phyloP scores from a whole-genome alignment of 2,113 vertebrate genomes.

The Cyanoliseus patagonus region DNA sequence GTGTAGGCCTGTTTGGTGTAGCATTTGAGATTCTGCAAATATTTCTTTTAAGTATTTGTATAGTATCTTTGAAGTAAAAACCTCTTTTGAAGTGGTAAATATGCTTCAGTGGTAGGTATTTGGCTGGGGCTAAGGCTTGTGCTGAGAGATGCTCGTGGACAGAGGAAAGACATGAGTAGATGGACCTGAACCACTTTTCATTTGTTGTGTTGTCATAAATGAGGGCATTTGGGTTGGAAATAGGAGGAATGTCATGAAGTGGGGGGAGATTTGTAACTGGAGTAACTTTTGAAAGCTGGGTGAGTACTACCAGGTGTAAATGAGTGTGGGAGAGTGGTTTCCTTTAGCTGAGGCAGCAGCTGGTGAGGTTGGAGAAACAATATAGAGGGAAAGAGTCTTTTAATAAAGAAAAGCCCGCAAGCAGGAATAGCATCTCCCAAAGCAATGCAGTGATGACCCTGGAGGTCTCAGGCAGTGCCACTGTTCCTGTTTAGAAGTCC shows the following conservation, averaged over 20 bases:
- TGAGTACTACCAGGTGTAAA: background rate
- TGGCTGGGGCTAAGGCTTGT: background rate
- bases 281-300: background rate
- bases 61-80: background rate
- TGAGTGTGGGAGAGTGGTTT: background rate
- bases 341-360: background rate
- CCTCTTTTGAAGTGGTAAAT: background rate
- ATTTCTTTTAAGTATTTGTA: background rate
- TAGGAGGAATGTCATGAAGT: background rate
- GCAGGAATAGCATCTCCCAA: background rate
- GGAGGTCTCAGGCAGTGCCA: background rate
- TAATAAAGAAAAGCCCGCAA: background rate
- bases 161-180: background rate
- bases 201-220: background rate
- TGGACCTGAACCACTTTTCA: background rate
- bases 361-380: background rate
- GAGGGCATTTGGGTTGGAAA: background rate
- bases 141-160: background rate
- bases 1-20: background rate
- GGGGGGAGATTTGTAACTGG: background rate
- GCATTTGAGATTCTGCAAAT: background rate
- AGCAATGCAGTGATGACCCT: background rate
- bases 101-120: background rate
- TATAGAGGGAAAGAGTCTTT: background rate
- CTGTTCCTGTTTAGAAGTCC: background rate